A percentile compares a stretch with the other conserved stretches of the same genome.
These are phyloP conservation scores for Dicentrarchus labrax DNA, from an alignment of 2,113 vertebrate genomes.

Conservation along the genomic window DNA sequence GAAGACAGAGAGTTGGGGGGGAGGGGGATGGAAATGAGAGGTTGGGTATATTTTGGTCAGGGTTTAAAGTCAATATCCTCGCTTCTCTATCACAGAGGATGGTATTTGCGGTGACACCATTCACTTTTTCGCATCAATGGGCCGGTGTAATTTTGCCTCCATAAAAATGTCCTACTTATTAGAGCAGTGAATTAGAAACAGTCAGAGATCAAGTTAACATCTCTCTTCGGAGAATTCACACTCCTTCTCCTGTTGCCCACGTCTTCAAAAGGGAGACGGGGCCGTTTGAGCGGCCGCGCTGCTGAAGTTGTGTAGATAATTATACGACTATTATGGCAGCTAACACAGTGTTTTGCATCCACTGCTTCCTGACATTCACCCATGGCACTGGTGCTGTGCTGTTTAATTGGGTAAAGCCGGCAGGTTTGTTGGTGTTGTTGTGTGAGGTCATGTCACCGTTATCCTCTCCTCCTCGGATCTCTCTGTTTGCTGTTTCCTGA, in stretches of 20 bases:
- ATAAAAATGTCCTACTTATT: constrained; percentile 37
- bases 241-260: constrained; percentile 25
- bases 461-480: constrained; percentile 67
- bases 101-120: constrained; percentile 38
- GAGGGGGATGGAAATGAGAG: constrained; percentile 52
- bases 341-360: constrained; percentile 59
- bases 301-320: constrained; percentile 63
- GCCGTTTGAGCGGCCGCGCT: constrained; percentile 24
- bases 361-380: constrained; percentile 67
- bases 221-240: constrained; percentile 12
- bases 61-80: constrained; percentile 60
- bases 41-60: constrained; percentile 58
- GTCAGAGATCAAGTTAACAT: constrained; percentile 49
- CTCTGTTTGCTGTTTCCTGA: constrained; percentile 73
- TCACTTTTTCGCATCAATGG: constrained; percentile 53
- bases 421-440: constrained; percentile 69
- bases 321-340: constrained; percentile 66
- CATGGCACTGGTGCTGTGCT: constrained; percentile 42
- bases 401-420: constrained; percentile 77
- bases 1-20: constrained; percentile 31
- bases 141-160: constrained; percentile 8
- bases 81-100: constrained; percentile 34
- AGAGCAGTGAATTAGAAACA: constrained; percentile 42
- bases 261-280: constrained; percentile 40
- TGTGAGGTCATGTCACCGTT: constrained; percentile 67